phyloP scores from a whole-genome alignment of 1,140 invertebrate species.

The Leptoteleia sp. region DNA sequence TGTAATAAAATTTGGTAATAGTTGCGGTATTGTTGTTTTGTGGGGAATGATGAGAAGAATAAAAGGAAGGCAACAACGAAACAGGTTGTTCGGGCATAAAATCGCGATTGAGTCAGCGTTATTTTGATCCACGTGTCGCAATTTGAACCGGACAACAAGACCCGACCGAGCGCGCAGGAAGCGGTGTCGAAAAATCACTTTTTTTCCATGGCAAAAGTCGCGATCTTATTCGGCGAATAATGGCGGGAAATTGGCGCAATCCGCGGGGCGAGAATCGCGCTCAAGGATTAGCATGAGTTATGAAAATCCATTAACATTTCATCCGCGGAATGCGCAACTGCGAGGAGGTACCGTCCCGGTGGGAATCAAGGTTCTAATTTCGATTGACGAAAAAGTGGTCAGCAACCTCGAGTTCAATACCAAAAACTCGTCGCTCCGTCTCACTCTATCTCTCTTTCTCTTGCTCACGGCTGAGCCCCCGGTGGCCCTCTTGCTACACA shows the following conservation, averaged over 20 bases:
- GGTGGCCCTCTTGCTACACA: no score
- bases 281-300: slow-evolving; percentile 22
- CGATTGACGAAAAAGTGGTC: no score
- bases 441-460: no score
- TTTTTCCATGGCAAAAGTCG: neutral
- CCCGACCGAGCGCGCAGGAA: neutral
- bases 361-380: no score
- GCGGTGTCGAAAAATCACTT: slow-evolving; percentile 1
- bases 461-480: no score
- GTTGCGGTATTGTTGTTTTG: no score
- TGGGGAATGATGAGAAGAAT: no score
- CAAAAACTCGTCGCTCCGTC: no score
- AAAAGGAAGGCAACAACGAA: no score
- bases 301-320: slow-evolving; percentile 46
- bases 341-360: no score
- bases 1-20: no score
- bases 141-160: neutral
- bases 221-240: slow-evolving; percentile 6
- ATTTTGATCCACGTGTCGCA: neutral
- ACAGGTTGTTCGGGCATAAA: neutral
- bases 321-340: slow-evolving; percentile 14
- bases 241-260: slow-evolving; percentile 4
- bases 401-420: no score
- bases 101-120: neutral
- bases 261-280: neutral